Base-by-base conservation (phyloP, 2,888 invertebrate genomes). In the Erannis defoliaria region DNA sequence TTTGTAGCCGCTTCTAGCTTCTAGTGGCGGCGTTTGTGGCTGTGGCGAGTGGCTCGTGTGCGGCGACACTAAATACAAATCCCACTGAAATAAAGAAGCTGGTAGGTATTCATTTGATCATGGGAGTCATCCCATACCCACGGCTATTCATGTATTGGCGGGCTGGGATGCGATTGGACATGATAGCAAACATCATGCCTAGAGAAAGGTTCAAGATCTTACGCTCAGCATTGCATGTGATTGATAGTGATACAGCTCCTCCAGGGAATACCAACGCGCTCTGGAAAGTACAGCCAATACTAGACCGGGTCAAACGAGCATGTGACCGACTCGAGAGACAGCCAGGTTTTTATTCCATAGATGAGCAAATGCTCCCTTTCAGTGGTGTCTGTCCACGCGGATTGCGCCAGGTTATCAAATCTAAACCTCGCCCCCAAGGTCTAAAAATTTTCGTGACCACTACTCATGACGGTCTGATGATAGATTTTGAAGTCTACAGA, bases 1-100 rank as follows among this genome's bases (percentile, higher is more conserved):
- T 70, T 69, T 70, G 69, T 56, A 16, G 63, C 66, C 58, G 69
- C 63, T 70, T 72, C 66, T 64, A 45, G 70, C 69, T 66, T 71
- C 70, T 68, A 31, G 71, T 70, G 66, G 68, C 58, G 49, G 68
- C 56, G 61, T 66, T 61, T 61, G 64, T 62, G 61, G 63, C 53
- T 31, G 31, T 31, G 6, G 31, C 31, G 10, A 2, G 31, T 31
- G 12, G 31, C 31, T 6, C 31, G 31, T 31, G 31, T 9, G 31
- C 31, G 31, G 31, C 10, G 6, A 31, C 6, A 9, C 31, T 31
- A 2, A 8, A 2, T 31, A 5, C 31, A 31, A 31, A 9, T 10
- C 31, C n/a, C n/a, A n/a, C n/a, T 26, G 8, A 29, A 29, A 1
- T 29, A 9, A 29, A 35, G n/a, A 14, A 35, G 14, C 35, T 35